Evolutionary conservation across 2,888 invertebrate genomes (phyloP).

Genomic region (Hydriomena furcata): DNA sequence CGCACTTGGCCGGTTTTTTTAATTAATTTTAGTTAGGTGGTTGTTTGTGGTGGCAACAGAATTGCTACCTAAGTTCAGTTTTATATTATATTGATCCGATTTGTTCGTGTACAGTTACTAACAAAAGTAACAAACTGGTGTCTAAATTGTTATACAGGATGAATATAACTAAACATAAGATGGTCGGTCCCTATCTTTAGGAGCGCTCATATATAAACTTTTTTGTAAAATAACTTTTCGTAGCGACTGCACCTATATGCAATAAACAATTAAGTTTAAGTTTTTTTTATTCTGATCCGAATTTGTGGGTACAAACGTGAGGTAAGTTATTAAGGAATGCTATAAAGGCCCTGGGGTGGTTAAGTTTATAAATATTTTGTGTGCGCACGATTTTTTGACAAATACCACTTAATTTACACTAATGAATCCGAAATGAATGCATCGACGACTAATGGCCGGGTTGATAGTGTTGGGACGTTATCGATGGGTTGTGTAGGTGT

Average conservation of each 20-base stretch:
- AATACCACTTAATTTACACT: slow-evolving; percentile 82
- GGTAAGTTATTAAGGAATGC: slow-evolving; percentile 61
- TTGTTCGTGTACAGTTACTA: slow-evolving; percentile 51
- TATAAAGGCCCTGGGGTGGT: slow-evolving; percentile 57
- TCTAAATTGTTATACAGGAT: no score
- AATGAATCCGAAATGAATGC: slow-evolving; percentile 78
- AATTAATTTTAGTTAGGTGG: no score
- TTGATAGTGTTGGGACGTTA: slow-evolving; percentile 50
- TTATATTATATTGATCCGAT: slow-evolving; percentile 46
- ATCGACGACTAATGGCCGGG: slow-evolving; percentile 61
- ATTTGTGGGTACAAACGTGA: slow-evolving; percentile 55
- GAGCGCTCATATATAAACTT: no score
- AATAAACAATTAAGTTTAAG: slow-evolving; percentile 50
- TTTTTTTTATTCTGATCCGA: slow-evolving; percentile 43
- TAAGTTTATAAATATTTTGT: slow-evolving; percentile 76
- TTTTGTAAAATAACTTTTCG: slow-evolving; percentile 2
- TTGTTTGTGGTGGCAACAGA: no score
- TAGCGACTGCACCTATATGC: slow-evolving; percentile 35
- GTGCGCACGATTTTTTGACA: slow-evolving; percentile 73
- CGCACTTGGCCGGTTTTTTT: no score
- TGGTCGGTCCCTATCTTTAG: no score
- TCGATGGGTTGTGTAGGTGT: slow-evolving; percentile 38
- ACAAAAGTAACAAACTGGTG: slow-evolving; percentile 12
- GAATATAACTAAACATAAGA: no score
- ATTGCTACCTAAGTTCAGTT: no score